Base-by-base conservation (phyloP, 2,113 vertebrate species). In the Lanius collurio region DNA sequence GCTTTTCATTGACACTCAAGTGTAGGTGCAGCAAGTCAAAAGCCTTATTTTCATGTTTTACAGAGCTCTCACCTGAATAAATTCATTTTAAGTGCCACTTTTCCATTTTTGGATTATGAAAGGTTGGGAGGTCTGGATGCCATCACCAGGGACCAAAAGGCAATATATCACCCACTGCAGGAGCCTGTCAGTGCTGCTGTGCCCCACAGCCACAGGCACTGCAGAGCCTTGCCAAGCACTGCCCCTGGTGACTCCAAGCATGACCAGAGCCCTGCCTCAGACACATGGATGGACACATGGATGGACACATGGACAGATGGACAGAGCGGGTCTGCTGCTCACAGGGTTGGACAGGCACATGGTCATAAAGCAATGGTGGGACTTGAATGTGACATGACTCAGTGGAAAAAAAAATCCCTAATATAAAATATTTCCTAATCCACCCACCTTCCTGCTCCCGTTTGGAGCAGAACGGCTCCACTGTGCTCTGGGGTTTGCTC, bases 51-150 rank as follows among this genome's bases (percentile, higher is more conserved):
- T 96, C 56, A 6, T 49, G 82, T 93, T 92, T 95, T 83, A 95
- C 83, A 76, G 71, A 5, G 21, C 92, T 97, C 89, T 91, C 97
- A 95, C 93, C 96, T 97, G 97, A 97, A 97, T 94, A 97, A 96
- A 97, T 97, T 95, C 53, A 30, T 67, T 93, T 94, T 97, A 97
- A 98, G 96, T 95, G 92, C 97, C 97, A 93, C 97, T 97, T 97
- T 97, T 96, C 96, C 92, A 93, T 94, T 33, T 92, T 92, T 82
- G 95, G 94, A 89, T 87, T 78, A 71, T 21, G 70, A 74, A 93
- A 70, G 23, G 52, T 69, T 89, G 96, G 93, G 91, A 97, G 77
- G 93, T 82, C 87, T 91, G 87, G 90, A 84, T 75, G 87, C 86
- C 83, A 46, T 26, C 49, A 68, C 44, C 62, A 52, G 79, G 83